Evolutionary conservation across 37 sponge, comb jelly and placozoan genomes (phyloP), one percentile per base, ranked within the genome.

Genomic region (Hormiphora californensis): DNA sequence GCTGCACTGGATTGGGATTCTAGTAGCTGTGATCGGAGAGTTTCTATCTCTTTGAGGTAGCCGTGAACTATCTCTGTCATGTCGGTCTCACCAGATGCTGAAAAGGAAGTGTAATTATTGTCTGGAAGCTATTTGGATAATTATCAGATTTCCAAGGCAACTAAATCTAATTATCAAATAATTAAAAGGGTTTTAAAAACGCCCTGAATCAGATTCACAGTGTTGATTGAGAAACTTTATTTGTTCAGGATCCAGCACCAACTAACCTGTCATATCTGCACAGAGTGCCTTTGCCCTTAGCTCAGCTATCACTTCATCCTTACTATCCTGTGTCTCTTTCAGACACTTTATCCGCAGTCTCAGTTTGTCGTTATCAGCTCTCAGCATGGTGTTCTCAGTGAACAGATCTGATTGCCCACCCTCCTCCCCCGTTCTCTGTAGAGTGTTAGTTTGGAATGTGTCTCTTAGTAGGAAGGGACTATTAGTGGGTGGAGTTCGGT

Each of bases 321-420:
- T 94, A 1, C 90, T 55, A 53, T 92, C 91, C 44, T 94, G 88
- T 43, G 91, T 88, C 25, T 91, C 86, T 49, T 94, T 92, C 89
- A 90, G 36, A 21, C 90, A 90, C 91, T 94, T 96, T 8, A 96
- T 43, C 54, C 93, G 67, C 43, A 91, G 32, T 41, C 94, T 86
- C 36, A 94, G 54, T 92, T 93, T 92, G 88, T 95, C 96, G 88
- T 92, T 92, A 23, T 95, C 96, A 73, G 96, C 91, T 63, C 91
- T 63, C n/a, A 95, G 54, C 94, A 95, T 93, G 15, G 94, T 92
- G 89, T 90, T 91, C 86, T 95, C 96, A 63, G 85, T 89, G 41
- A 90, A 85, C 86, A 93, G 87, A 69, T 95, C 96, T 3, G 81
- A 73, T 22, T 73, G 23, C 23, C 17, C 43, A 40, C 81, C 81